Percentiles rank a stretch among this genome's conserved stretches.
phyloP scores from a whole-genome alignment of 2,113 vertebrate species.

The Pluvialis apricaria region DNA sequence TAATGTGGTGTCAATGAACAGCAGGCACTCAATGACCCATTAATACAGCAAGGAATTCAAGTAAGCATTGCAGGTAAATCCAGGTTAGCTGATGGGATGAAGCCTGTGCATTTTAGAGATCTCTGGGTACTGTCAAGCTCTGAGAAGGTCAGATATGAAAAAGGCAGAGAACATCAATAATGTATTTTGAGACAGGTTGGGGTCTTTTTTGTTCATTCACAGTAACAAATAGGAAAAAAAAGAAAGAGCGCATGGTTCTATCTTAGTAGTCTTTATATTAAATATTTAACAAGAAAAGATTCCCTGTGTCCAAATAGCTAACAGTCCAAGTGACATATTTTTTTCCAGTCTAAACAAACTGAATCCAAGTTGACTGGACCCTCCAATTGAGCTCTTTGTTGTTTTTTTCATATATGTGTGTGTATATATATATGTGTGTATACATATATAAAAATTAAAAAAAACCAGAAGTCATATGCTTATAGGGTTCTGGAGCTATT shows the following conservation, averaged over 20 bases:
- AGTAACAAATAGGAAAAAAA: not conserved
- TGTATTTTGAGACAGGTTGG: not conserved
- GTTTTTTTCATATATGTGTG: not conserved
- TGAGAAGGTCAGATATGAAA: not conserved
- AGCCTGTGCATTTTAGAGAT: not conserved
- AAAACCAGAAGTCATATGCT: not conserved
- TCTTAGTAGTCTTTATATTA: not conserved
- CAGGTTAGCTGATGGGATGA: not conserved
- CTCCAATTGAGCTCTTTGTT: not conserved
- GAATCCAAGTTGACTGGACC: not conserved
- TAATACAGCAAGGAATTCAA: not conserved
- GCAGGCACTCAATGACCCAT: not conserved
- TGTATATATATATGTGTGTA: not conserved
- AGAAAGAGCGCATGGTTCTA: accelerated
- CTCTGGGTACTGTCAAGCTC: not conserved
- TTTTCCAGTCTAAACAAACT: not conserved
- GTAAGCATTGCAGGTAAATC: not conserved
- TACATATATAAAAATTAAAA: not conserved
- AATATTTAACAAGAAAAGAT: not conserved
- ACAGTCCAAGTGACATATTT: not conserved
- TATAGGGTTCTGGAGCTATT: not conserved
- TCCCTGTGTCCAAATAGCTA: not conserved
- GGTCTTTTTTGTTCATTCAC: not conserved
- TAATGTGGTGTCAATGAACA: not conserved
- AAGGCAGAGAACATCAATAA: not conserved